Evolutionary conservation across 2,888 invertebrate genomes (phyloP), one percentile per base, ranked within the genome.

Genomic region (Hemithea aestivaria): DNA sequence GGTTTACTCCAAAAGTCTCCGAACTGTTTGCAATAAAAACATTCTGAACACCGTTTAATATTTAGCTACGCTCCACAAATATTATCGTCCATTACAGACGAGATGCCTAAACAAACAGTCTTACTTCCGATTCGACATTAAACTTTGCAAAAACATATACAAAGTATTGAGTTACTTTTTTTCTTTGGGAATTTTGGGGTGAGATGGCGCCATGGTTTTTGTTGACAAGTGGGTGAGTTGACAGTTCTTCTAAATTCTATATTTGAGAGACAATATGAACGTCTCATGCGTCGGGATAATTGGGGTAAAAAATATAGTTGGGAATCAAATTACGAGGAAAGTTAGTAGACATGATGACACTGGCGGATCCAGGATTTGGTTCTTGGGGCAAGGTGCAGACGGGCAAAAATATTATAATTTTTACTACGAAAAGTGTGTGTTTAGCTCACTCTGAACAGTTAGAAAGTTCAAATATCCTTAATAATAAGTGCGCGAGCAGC

Each of bases 121-220:
- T 64, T 60, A 73, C 80, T 82, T 84, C 84, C 84, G 78, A 69
- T 62, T 65, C 66, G 71, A 72, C 62, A 72, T 73, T 72, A 73
- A 70, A 74, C 71, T 69, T 72, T 66, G 80, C 79, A 78, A 80
- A 82, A 72, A 74, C 65, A 57, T 50, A 67, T 62, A 66, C 54
- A 64, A 63, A 73, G 76, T 81, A 76, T 83, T 73, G 62, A 63
- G 67, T 83, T 81, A 79, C 83, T 30, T 51, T 55, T 56, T 56
- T 54, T 58, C 52, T 58, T 31, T 38, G 48, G 31, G 33, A 49
- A 62, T 57, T 57, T 59, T 56, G 55, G 49, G 54, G 52, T 52
- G 64, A 66, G 28, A 38, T 73, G 81, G 79, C 80, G 80, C 80
- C 81, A 72, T 62, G 66, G 67, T 72, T 74, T 61, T 51, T 34